These are phyloP conservation scores for Thomomys bottae DNA, from an alignment of 2,113 vertebrate species.

Conservation along the genomic window DNA sequence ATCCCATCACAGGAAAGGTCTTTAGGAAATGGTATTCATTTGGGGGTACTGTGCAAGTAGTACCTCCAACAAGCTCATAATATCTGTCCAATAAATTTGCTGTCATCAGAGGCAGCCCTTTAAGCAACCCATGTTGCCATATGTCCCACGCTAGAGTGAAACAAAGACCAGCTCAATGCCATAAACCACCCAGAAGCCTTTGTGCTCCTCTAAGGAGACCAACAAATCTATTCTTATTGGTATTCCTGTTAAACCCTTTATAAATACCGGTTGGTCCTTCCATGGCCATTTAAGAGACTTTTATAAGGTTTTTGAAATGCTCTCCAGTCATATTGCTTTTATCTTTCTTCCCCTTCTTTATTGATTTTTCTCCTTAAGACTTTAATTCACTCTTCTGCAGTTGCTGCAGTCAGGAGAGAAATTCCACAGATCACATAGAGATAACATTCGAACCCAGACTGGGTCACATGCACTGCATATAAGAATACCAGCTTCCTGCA, in stretches of 20 bases:
- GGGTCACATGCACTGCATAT: conserved; percentile 82
- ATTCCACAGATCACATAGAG: conserved; percentile 85
- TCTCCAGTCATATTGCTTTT: conserved; percentile 77
- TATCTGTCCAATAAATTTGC: conserved; percentile 14
- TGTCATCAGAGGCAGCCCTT: conserved; percentile 1
- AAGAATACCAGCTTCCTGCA: conserved; percentile 86
- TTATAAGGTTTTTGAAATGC: conserved; percentile 75
- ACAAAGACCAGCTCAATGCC: conserved; percentile 66
- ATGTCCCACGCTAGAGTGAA: conserved; percentile 45
- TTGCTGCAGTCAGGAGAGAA: conserved; percentile 83
- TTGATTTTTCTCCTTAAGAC: conserved; percentile 87
- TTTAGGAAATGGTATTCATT: neutral
- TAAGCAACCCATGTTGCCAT: conserved; percentile 28
- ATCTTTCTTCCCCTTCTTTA: conserved; percentile 74
- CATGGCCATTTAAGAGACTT: conserved; percentile 72
- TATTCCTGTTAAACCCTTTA: conserved; percentile 72
- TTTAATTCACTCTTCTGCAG: conserved; percentile 86
- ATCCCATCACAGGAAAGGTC: neutral
- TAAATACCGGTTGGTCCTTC: conserved; percentile 71
- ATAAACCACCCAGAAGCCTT: conserved; percentile 62
- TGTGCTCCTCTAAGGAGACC: conserved; percentile 56
- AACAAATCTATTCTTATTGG: conserved; percentile 69
- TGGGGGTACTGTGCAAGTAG: neutral
- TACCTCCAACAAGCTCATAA: neutral
- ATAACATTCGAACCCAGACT: conserved; percentile 83